Evolutionary conservation across 1,140 invertebrate genomes (phyloP), one percentile per base, ranked within the genome.

Genomic region (Diachasma alloeum): DNA sequence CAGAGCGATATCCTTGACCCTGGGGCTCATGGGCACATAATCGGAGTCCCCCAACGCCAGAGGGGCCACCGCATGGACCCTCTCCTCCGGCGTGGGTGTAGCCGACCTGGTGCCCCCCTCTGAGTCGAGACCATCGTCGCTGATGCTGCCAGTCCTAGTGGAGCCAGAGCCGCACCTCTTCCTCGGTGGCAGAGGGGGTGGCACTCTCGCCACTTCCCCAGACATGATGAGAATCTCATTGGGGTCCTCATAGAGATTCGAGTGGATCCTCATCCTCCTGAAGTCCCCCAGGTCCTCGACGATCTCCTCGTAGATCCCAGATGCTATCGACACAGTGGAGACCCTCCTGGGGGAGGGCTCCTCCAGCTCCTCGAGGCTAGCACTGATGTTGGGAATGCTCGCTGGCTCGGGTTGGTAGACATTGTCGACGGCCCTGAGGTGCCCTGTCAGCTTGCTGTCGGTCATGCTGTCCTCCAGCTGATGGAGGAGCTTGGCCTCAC

Each of bases 261-360:
- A 81, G 19, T 80, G 72, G 37, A 83, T 68, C 0, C 76, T 77
- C 10, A 79, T 72, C 19, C 59, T 72, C 46, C 78, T 77, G 37
- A 37, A n/a, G 0, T 74, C 77, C 48, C 77, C 72, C 22, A 83
- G 81, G 3, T 86, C 78, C 11, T 90, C 86, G n/a, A 84, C 66
- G 44, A 91, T 91, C 81, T 91, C 91, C 77, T 91, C 90, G 75
- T 92, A 92, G 77, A 92, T 90, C 4, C 91, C 91, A 0, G 91
- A 92, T 19, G 90, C 86, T 17, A 90, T 78, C 0, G 91, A 92
- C 22, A 90, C 84, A 10, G 87, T 87, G 0, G 91, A 92, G 75
- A 89, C 82, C 6, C 89, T 82, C 46, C 88, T 85, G 4, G 86
- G 81, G 0, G 87, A 85, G 0, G 79, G 78, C 68, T 78, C 76